Conservation (phyloP, 2,888 invertebrate genomes). For the Parnassius mnemosyne region DNA sequence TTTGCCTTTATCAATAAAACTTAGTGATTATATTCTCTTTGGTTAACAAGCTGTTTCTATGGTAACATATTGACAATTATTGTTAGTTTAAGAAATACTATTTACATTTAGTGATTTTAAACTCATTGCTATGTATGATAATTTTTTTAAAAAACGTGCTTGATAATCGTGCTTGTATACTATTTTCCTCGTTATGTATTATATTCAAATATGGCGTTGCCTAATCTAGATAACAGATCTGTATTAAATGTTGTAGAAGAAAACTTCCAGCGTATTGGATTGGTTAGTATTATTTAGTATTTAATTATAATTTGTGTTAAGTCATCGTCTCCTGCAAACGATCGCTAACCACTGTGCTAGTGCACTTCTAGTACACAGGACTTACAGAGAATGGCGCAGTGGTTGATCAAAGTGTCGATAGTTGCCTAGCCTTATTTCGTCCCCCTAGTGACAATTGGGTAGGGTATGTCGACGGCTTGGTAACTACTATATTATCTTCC, state of each 20-base stretch:
- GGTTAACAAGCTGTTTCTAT: background rate
- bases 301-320: background rate
- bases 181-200: background rate
- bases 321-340: slow-evolving; percentile 19
- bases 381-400: slow-evolving; percentile 29
- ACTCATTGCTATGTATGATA: too few species aligned
- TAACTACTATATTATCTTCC: background rate
- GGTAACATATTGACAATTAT: background rate
- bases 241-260: slow-evolving; percentile 66
- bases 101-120: too few species aligned
- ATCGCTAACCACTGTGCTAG: slow-evolving; percentile 29
- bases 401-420: slow-evolving; percentile 25
- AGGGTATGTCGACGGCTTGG: slow-evolving; percentile 12
- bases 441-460: slow-evolving; percentile 19
- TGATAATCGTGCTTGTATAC: too few species aligned
- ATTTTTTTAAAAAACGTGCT: too few species aligned
- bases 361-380: slow-evolving; percentile 28
- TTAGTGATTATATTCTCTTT: too few species aligned
- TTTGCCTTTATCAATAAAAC: too few species aligned
- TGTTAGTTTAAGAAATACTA: too few species aligned
- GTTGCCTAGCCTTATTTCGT: slow-evolving; percentile 23
- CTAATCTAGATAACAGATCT: slow-evolving; percentile 56
- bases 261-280: slow-evolving; percentile 53
- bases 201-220: slow-evolving; percentile 40
- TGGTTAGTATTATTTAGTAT: slow-evolving; percentile 50